These are phyloP conservation scores for Gambelia wislizenii DNA, from an alignment of 2,797 vertebrate genomes.

Conservation along the genomic window DNA sequence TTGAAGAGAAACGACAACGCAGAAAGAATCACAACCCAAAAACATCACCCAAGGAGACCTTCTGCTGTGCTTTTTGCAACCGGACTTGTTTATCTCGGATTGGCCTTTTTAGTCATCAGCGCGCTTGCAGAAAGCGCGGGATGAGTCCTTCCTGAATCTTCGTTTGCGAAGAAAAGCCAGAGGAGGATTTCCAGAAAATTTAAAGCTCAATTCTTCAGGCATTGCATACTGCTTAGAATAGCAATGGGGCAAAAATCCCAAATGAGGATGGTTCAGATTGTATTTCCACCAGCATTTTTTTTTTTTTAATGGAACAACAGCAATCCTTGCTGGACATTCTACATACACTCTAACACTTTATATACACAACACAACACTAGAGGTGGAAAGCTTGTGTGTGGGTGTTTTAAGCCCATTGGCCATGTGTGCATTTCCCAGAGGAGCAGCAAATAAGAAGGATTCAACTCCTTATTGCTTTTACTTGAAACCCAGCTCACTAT, in stretches of 20 bases:
- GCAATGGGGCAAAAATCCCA: neutral
- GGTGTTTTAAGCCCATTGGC: neutral
- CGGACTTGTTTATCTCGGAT: too few species aligned
- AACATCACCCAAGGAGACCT: too few species aligned
- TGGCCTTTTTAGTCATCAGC: too few species aligned
- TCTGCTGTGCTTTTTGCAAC: too few species aligned
- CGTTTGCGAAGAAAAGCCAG: too few species aligned
- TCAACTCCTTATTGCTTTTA: too few species aligned
- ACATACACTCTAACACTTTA: neutral
- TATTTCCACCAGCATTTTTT: neutral
- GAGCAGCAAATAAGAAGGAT: neutral
- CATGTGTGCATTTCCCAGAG: neutral
- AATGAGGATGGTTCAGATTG: constrained; percentile 21
- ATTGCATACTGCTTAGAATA: neutral
- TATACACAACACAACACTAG: neutral
- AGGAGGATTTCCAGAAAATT: constrained; percentile 32
- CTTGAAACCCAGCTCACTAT: too few species aligned
- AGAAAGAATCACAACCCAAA: too few species aligned
- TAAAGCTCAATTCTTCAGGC: constrained; percentile 32
- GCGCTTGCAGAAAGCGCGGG: too few species aligned
- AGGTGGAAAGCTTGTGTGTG: neutral
- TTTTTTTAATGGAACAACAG: neutral
- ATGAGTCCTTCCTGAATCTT: too few species aligned
- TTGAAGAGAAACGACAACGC: too few species aligned
- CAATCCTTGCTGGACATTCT: neutral